Evolutionary conservation across 2,797 vertebrate genomes (phyloP).

Genomic region (Argyrosomus regius): DNA sequence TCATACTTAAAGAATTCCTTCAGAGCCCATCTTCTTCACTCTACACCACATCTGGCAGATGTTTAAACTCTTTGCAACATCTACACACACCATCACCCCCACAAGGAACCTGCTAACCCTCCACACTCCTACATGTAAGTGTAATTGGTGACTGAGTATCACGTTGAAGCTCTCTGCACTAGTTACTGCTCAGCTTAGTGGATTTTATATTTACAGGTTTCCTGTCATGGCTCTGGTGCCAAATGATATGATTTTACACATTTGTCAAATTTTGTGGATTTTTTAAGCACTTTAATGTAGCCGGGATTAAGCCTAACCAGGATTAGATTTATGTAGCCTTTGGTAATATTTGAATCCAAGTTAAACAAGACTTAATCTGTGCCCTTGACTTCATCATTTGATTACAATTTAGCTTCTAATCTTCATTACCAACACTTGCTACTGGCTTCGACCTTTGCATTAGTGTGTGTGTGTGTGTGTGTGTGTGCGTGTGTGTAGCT

Average conservation of each 20-base stretch:
- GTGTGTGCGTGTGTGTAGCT: constrained; percentile 27
- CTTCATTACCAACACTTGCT: constrained; percentile 26
- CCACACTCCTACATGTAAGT: constrained; percentile 2
- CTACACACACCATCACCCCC: not conserved
- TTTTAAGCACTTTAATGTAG: not conserved
- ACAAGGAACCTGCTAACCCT: not conserved
- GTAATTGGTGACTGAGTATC: constrained; percentile 59
- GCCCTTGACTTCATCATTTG: constrained; percentile 20
- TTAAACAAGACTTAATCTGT: constrained; percentile 31
- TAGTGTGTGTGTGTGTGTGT: constrained; percentile 12
- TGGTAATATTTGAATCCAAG: not conserved
- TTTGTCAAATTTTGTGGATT: not conserved
- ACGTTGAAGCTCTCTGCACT: constrained; percentile 6
- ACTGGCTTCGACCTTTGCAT: constrained; percentile 14
- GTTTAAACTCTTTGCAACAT: not conserved
- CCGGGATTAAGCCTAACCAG: too few relatives aligned
- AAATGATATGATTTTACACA: constrained; percentile 18
- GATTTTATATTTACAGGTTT: constrained; percentile 63
- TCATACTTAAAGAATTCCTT: constrained; percentile 70
- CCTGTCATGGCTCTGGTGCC: not conserved
- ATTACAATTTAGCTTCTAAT: constrained; percentile 26
- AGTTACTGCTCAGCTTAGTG: constrained; percentile 43
- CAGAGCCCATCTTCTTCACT: constrained; percentile 46
- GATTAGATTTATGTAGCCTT: not conserved
- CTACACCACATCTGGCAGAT: constrained; percentile 25